Conservation (phyloP, 2,797 vertebrate genomes). For the Malacoraja senta region DNA sequence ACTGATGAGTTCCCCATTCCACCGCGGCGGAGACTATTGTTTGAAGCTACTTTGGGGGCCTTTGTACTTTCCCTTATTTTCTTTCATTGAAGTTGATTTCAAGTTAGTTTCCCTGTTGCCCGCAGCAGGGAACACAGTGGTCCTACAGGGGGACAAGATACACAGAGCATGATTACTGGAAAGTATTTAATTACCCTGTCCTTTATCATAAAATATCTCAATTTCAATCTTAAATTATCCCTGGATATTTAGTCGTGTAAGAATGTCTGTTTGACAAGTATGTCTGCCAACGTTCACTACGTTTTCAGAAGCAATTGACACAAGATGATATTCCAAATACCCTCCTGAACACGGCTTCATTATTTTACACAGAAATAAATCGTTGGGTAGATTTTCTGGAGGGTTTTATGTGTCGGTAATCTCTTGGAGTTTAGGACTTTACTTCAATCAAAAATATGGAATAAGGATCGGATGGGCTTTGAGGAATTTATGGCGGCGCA, state of each 20-base stretch:
- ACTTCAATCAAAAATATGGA: neutral
- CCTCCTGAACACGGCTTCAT: neutral
- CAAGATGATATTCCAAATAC: neutral
- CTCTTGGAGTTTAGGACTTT: neutral
- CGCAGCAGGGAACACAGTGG: too few relatives aligned
- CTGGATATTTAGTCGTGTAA: neutral
- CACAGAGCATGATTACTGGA: neutral
- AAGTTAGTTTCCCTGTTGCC: neutral
- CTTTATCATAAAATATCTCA: neutral
- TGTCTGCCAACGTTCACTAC: neutral
- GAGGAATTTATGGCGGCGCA: too few relatives aligned
- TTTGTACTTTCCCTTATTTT: neutral
- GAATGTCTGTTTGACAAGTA: neutral
- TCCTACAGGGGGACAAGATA: neutral
- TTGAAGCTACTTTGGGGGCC: neutral
- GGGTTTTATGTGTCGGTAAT: neutral
- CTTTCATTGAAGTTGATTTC: neutral
- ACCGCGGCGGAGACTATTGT: neutral
- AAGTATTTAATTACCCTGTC: too few relatives aligned
- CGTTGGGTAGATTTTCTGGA: neutral
- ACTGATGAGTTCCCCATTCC: neutral
- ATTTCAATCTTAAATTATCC: neutral
- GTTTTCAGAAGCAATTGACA: neutral
- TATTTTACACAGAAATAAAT: neutral
- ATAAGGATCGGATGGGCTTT: too few relatives aligned